Evolutionary conservation across 2,888 invertebrate genomes (phyloP).

Genomic region (Torymus texanus): DNA sequence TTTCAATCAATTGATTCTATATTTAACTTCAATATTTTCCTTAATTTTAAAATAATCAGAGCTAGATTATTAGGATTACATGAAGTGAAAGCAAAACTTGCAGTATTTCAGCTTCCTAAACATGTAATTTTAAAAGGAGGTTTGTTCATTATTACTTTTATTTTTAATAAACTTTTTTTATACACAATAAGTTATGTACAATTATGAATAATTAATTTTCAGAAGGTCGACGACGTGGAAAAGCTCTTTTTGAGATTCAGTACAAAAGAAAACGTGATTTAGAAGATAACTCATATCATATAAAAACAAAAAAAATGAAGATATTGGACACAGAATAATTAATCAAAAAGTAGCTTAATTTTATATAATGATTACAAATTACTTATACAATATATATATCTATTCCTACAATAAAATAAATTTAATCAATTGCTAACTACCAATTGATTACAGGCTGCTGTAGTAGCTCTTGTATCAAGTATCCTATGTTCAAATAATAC

Average conservation of each 20-base stretch:
- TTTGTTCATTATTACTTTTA: constrained; percentile 62
- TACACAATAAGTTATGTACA: not conserved
- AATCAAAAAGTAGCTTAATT: not conserved
- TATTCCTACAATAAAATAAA: too few species aligned
- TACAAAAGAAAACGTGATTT: constrained; percentile 38
- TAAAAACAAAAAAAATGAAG: constrained; percentile 24
- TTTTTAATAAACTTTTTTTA: constrained; percentile 20
- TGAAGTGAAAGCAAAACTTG: constrained; percentile 82
- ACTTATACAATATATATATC: too few species aligned
- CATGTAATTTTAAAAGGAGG: constrained; percentile 81
- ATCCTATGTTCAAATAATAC: too few species aligned
- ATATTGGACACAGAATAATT: not conserved
- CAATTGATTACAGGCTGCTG: too few species aligned
- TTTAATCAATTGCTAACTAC: too few species aligned
- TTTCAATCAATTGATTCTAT: too few species aligned
- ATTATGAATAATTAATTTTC: constrained; percentile 49
- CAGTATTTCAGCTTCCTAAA: constrained; percentile 79
- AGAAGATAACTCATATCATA: not conserved
- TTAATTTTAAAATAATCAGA: constrained; percentile 69
- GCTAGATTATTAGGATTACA: constrained; percentile 84
- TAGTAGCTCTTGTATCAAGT: too few species aligned
- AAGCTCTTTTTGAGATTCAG: constrained; percentile 64
- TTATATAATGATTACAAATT: too few species aligned
- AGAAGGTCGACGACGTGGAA: constrained; percentile 70
- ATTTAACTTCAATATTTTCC: constrained; percentile 36